Percentiles rank a stretch among this genome's conserved stretches.
These are phyloP conservation scores for Eutrigla gurnardus DNA, from an alignment of 2,797 vertebrate genomes.

Conservation along the genomic window DNA sequence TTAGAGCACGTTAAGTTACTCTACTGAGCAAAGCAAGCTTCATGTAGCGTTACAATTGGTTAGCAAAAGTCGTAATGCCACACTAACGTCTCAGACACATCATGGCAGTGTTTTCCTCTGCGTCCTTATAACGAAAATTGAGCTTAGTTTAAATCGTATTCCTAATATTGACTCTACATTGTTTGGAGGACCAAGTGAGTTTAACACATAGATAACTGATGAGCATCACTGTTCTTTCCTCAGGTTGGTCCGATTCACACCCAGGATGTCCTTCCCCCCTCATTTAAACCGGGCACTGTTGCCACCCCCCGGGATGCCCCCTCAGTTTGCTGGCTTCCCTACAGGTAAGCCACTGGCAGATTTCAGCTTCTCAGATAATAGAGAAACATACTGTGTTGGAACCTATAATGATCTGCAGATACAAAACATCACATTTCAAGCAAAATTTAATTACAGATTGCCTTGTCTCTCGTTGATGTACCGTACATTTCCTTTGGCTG, in stretches of 20 bases:
- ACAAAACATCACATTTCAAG: background rate
- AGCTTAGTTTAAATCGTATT: background rate
- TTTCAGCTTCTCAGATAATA: background rate
- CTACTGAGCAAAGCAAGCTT: too few relatives aligned
- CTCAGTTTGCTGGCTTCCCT: slow-evolving; percentile 96
- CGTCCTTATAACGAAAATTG: background rate
- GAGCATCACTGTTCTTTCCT: background rate
- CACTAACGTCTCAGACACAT: background rate
- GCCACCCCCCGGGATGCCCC: slow-evolving; percentile 96
- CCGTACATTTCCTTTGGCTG: slow-evolving; percentile 8
- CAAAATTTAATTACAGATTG: background rate
- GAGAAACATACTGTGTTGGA: background rate
- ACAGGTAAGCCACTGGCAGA: slow-evolving; percentile 84
- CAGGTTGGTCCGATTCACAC: slow-evolving; percentile 56
- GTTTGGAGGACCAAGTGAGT: background rate
- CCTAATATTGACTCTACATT: background rate
- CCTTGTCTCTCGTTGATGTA: background rate
- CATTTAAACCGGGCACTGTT: slow-evolving; percentile 98
- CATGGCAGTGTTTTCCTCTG: background rate
- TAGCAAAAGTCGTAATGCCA: background rate
- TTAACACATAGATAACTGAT: background rate
- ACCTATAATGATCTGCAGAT: background rate
- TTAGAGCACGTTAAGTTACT: slow-evolving; percentile 6
- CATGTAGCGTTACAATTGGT: background rate
- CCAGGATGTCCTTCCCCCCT: slow-evolving; percentile 96